Base-by-base conservation (phyloP, 2,113 vertebrate genomes). In the Meleagris gallopavo region DNA sequence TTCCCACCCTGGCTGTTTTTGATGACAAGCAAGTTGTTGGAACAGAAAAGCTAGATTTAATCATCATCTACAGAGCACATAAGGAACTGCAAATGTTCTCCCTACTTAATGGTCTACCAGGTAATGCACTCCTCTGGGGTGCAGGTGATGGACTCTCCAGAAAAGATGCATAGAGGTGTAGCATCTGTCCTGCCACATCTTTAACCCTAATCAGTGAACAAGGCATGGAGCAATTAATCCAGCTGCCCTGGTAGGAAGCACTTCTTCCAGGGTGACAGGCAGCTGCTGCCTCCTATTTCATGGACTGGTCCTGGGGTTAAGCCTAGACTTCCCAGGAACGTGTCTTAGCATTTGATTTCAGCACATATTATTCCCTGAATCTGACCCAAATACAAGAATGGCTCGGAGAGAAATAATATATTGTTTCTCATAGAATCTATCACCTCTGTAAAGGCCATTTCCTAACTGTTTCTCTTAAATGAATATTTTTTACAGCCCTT, bases 151-250 rank as follows among this genome's bases (percentile, higher is more conserved):
- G 45, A n/a, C 6, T 20, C 27, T 77, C 40, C 60, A 54, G 21
- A 75, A 34, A 62, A 22, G 29, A 36, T 20, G 45, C 1, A 3
- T 3, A 22, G 16, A 8, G 2, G 1, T 32, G 21, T 34, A 83
- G 36, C 46, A 29, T 54, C 45, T 48, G 2, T 60, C 55, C 9
- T 0, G 0, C 36, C 40, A 61, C 6, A 0, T 72, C 43, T 65
- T 65, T 60, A 76, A 65, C 52, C 12, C 6, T 21, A 29, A 6
- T 2, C 73, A 61, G 34, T 2, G 2, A 65, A 77, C 77, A 16
- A 84, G 29, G 11, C 11, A n/a, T 10, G 9, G 48, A 57, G 43
- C 15, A 18, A 57, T 50, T 76, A 36, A 65, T 4, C 5, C 29
- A 38, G 19, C 6, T 83, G 5, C 13, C 21, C 88, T 58, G n/a